phyloP scores from a whole-genome alignment of 37 sponge, comb jelly and placozoan genomes.

The Dysidea cf. avara region DNA sequence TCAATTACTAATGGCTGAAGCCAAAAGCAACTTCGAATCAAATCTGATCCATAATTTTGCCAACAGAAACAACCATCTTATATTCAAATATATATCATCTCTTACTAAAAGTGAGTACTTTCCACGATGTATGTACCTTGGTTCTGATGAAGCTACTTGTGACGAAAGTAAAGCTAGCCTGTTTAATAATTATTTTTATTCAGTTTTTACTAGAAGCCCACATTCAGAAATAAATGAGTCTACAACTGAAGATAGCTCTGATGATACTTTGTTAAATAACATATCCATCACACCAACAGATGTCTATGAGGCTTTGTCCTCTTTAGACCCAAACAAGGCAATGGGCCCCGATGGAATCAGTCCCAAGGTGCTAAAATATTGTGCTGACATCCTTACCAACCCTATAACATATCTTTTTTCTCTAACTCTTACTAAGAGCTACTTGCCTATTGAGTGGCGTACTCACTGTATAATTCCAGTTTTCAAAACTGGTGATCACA shows the following conservation, averaged over 20 bases:
- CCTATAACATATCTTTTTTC: background rate
- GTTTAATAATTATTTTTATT: slow-evolving; percentile 14
- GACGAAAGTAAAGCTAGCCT: background rate
- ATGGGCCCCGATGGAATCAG: too few relatives aligned
- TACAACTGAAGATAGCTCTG: too few relatives aligned
- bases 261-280: too few relatives aligned
- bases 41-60: slow-evolving; percentile 15
- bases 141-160: background rate
- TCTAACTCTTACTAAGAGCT: background rate
- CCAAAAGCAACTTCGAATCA: slow-evolving; percentile 14
- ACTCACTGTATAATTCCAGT: background rate
- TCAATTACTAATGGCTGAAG: background rate
- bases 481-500: background rate
- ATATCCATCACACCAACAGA: too few relatives aligned
- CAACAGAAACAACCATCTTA: background rate
- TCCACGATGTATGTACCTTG: background rate
- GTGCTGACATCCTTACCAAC: background rate
- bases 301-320: too few relatives aligned
- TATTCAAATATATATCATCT: slow-evolving; percentile 8
- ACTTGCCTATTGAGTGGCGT: background rate
- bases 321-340: too few relatives aligned
- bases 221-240: too few relatives aligned
- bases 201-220: background rate
- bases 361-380: too few relatives aligned
- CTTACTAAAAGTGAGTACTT: background rate